Base-by-base conservation (phyloP, 2,888 invertebrate species). In the Tetragonula carbonaria region DNA sequence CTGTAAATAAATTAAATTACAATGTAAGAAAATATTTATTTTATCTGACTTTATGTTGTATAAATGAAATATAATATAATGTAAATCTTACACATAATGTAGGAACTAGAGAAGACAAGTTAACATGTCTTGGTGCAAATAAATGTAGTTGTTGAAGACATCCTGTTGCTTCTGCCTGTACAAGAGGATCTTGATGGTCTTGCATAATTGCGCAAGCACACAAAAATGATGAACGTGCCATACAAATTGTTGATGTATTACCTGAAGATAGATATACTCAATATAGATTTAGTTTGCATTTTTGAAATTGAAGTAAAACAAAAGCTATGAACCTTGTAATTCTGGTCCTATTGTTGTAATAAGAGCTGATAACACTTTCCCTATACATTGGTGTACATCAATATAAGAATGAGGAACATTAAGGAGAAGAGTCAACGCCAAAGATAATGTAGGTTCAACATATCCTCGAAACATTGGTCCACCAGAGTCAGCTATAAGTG, bases 311-410 rank as follows among this genome's bases (percentile, higher is more conserved):
- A 55, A 21, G 23, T 50, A 57, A 62, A 51, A 50, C 14, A 13
- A 65, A 74, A 16, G 21, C 50, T 53, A 72, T n/a, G 18, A 14
- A 97, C 97, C 97, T 96, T 99, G 99, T 79, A 99, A 95, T 95
- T 99, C 99, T 0, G 99, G 99, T 2, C 99, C 99, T 82, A 99
- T 98, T 2, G 99, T 99, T 8, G 99, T 99, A 76, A 99, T 99
- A 74, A 99, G 95, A 2, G 99, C 99, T 0, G 99, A 98, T 50
- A 99, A 95, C 89, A 99, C 97, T 94, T 99, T 97, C 0, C 99
- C 99, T 83, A 99, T 97, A 92, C 98, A 98, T 93, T 98, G 97
- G 94, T 98, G 98, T 33, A 99, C 97, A 93, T 99, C 99, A 57
- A 98, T 98, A 92, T 97, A 96, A 80, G 97, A 97, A 62, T 98